These are phyloP conservation scores for Stomatorhinus ivindoensis DNA, from an alignment of 2,113 vertebrate species.

Conservation along the genomic window DNA sequence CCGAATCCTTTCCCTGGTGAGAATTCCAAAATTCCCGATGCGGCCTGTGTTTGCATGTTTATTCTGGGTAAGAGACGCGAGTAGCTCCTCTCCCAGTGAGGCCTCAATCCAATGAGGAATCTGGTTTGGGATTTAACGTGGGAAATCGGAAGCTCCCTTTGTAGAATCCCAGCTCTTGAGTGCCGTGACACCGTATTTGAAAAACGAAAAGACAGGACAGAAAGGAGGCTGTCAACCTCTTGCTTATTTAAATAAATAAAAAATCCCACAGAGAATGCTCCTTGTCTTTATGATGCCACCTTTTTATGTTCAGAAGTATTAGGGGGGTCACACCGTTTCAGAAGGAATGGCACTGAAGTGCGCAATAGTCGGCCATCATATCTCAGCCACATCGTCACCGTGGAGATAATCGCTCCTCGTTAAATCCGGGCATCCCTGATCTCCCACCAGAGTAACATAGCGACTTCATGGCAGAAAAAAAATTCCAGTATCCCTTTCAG, in stretches of 20 bases:
- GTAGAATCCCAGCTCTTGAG: background rate
- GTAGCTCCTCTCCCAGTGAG: background rate
- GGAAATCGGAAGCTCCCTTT: background rate
- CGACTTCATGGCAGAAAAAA: conserved; percentile 22
- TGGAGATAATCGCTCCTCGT: conserved; percentile 46
- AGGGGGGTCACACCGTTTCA: too few relatives aligned
- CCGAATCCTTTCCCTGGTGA: background rate
- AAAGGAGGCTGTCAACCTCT: background rate
- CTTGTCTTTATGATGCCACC: conserved; percentile 50
- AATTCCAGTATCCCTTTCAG: conserved; percentile 20
- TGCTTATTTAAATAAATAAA: conserved; percentile 34
- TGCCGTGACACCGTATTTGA: background rate
- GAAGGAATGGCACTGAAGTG: conserved; percentile 19
- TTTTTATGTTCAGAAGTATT: conserved; percentile 14
- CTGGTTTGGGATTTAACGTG: background rate
- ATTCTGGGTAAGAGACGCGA: background rate
- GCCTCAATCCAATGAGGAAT: background rate
- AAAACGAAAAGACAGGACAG: background rate
- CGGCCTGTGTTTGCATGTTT: background rate
- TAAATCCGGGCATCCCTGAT: conserved; percentile 42
- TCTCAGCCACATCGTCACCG: conserved; percentile 37
- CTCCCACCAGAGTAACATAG: conserved; percentile 30
- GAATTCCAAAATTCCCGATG: background rate
- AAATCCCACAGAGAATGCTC: conserved; percentile 45
- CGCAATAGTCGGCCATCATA: conserved; percentile 35